Evolutionary conservation across 1,140 invertebrate genomes (phyloP).

Genomic region (Ceratosolen solmsi): DNA sequence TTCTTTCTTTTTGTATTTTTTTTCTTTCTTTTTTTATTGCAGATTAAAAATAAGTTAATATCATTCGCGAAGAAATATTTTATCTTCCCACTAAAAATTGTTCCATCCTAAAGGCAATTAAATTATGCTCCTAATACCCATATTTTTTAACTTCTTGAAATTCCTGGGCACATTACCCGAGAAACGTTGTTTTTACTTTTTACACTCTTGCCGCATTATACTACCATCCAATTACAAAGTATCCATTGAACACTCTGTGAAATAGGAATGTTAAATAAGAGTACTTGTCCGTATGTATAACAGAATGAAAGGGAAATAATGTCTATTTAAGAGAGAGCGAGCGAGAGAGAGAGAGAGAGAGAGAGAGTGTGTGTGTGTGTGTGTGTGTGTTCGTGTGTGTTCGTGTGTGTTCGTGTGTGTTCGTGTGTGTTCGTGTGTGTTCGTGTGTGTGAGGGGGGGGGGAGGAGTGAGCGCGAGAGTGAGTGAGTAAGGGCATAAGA

Average conservation of each 20-base stretch:
- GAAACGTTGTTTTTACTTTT: slow-evolving; percentile 13
- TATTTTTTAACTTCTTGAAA: slow-evolving; percentile 22
- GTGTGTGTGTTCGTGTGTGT: too few species aligned
- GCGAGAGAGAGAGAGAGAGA: too few species aligned
- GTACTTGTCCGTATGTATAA: slow-evolving; percentile 21
- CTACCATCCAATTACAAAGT: slow-evolving; percentile 49
- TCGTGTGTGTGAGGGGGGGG: neutral
- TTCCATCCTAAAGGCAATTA: neutral
- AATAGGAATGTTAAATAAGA: slow-evolving; percentile 47
- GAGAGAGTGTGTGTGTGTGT: too few species aligned
- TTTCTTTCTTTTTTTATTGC: too few species aligned
- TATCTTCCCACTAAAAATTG: neutral
- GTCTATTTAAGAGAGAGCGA: neutral
- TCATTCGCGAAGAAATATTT: neutral
- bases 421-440: too few species aligned
- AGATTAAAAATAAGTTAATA: neutral
- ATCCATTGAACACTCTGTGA: neutral
- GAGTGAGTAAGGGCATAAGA: neutral
- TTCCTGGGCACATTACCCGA: neutral
- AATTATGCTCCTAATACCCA: slow-evolving; percentile 5
- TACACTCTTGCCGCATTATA: slow-evolving; percentile 26
- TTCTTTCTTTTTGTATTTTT: too few species aligned
- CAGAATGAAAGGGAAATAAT: neutral
- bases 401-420: too few species aligned
- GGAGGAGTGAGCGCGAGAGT: too few species aligned